These are phyloP conservation scores for Erebia aethiops DNA, from an alignment of 2,888 invertebrate genomes.

Conservation along the genomic window DNA sequence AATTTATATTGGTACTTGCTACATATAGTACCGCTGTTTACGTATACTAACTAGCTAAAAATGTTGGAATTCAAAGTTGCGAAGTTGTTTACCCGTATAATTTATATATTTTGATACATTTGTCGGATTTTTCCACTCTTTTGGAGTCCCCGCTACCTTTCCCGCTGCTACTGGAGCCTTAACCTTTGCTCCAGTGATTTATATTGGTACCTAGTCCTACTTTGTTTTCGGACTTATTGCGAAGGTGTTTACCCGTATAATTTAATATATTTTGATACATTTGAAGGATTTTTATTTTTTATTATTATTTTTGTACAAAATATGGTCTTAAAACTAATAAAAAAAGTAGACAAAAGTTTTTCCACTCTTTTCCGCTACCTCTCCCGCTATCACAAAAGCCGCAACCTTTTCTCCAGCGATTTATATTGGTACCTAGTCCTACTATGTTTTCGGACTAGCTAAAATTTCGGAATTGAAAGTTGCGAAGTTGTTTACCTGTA, in stretches of 20 bases:
- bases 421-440: conserved; percentile 17
- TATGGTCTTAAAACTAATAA: too few relatives aligned
- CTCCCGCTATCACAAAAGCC: conserved; percentile 32
- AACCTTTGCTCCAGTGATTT: conserved; percentile 4
- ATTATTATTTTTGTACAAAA: too few relatives aligned
- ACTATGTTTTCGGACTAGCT: conserved; percentile 28
- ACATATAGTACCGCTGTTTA: background rate
- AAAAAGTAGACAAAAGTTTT: too few relatives aligned
- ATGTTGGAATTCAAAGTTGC: conserved; percentile 53
- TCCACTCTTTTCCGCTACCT: too few relatives aligned
- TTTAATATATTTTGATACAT: conserved; percentile 54
- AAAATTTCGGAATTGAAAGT: conserved; percentile 55
- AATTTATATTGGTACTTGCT: conserved; percentile 21
- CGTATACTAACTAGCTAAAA: conserved; percentile 41
- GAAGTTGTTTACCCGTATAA: conserved; percentile 65
- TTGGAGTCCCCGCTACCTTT: background rate
- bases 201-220: conserved; percentile 14
- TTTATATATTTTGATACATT: conserved; percentile 56
- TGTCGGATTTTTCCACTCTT: background rate
- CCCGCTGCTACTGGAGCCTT: conserved; percentile 31
- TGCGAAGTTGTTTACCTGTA: conserved; percentile 60
- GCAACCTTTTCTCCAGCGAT: conserved; percentile 16
- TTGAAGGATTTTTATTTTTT: too few relatives aligned
- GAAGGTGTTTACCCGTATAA: conserved; percentile 65
- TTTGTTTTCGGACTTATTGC: conserved; percentile 47